Base-by-base conservation (phyloP, 2,888 invertebrate genomes). In the Eutolmus rufibarbis region DNA sequence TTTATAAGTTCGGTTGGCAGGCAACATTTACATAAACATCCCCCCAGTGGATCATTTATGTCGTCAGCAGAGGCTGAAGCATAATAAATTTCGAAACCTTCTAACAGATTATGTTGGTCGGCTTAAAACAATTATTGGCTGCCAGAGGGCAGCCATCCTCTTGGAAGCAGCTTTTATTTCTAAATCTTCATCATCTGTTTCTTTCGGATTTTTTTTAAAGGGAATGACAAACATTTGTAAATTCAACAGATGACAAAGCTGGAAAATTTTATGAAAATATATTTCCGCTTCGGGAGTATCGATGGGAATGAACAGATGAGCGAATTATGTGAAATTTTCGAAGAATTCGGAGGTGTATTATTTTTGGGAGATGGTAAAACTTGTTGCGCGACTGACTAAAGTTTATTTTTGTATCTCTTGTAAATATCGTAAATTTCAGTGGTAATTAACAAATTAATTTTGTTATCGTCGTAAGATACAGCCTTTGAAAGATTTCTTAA, bases 31-130 rank as follows among this genome's bases (percentile, higher is more conserved):
- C 78, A 78, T 78, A 40, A 43, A 66, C 66, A 66, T 37, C 43
- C 78, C 78, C 78, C 37, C 23, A 43, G 78, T 43, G 43, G 43
- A 78, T 78, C 78, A 78, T 78, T 34, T 40, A 78, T 78, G 78
- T 78, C 78, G 78, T 78, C 78, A 78, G 40, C 43, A 23, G 19
- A 19, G 77, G 12, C 43, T 57, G 57, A 57, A 57, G 57, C 57
- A 57, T 66, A 66, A 66, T 66, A 66, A 66, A 66, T 66, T 66
- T 66, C 23, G 4, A 66, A 66, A 66, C 66, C 66, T 57, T 57
- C 57, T 66, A 23, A 28, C 28, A 28, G 66, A 66, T 66, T 66
- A 19, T 66, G 19, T 23, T 51, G 28, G 66, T 0, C 66, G 66
- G 28, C 28, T 66, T 66, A 66, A 28, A 66, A 23, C 66, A 66